Evolutionary conservation across 2,888 invertebrate genomes (phyloP).

Genomic region (Drosophila anomalata): DNA sequence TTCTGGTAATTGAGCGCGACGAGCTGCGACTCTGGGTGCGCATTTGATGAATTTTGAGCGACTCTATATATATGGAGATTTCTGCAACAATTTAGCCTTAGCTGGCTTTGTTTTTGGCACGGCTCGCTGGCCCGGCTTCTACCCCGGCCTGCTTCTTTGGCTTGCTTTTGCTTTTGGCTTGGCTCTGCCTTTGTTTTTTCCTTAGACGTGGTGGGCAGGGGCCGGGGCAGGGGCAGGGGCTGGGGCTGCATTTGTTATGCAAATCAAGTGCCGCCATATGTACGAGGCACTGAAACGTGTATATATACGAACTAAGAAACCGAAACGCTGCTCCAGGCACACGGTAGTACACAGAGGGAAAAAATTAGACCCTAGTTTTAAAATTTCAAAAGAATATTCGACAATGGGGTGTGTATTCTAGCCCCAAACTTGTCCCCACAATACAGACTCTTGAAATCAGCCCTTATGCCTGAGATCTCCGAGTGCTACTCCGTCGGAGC

Average conservation of each 20-base stretch:
- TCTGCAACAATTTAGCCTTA: conserved; percentile 40
- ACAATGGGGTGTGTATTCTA: neutral
- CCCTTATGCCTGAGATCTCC: neutral
- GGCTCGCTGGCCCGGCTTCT: conserved; percentile 26
- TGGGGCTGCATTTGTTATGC: conserved; percentile 73
- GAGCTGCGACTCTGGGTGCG: conserved; percentile 66
- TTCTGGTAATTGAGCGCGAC: conserved; percentile 73
- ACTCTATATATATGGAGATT: conserved; percentile 21
- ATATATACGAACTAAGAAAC: conserved; percentile 52
- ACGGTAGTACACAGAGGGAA: conserved; percentile 25
- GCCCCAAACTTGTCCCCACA: neutral
- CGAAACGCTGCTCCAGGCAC: conserved; percentile 55
- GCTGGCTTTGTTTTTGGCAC: conserved; percentile 40
- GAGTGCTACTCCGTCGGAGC: neutral
- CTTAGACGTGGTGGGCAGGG: conserved; percentile 21
- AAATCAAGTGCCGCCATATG: conserved; percentile 74
- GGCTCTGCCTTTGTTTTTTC: conserved; percentile 22
- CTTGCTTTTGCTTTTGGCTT: conserved; percentile 22
- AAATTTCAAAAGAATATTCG: neutral
- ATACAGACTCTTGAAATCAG: neutral
- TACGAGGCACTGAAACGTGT: conserved; percentile 22
- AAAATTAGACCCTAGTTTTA: neutral
- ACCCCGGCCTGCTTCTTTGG: conserved; percentile 15
- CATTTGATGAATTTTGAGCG: conserved; percentile 70
- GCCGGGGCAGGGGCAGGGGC: conserved; percentile 24